Base-by-base conservation (phyloP, 2,797 vertebrate genomes). In the Hyperoplus immaculatus region DNA sequence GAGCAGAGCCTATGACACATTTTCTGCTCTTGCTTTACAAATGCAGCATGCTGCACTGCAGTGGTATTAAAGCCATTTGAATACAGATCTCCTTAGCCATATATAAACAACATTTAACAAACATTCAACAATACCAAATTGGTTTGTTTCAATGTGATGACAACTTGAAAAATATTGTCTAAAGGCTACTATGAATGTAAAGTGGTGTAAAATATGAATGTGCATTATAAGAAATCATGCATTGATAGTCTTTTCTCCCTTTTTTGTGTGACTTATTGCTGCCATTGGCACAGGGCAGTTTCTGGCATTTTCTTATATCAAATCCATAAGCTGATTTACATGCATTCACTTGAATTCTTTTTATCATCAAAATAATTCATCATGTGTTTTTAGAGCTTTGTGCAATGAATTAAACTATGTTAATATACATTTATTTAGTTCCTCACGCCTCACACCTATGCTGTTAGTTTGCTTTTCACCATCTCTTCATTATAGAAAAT, bases 41-140 rank as follows among this genome's bases (percentile, higher is more conserved):
- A 86, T 83, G 85, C 88, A 86, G 85, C 80, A 78, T 69, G 62
- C 59, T 81, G 84, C 87, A 76, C 66, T 82, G 81, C 84, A 83
- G 87, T 84, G 70, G 64, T 87, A 74, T 80, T 51, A 65, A 92
- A 94, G 91, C 92, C 91, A 91, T 94, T 85, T 69, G 41, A 82
- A 80, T 64, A 77, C 72, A 55, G 50, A 75, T 84, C 65, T 91
- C 83, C 21, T 78, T 47, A 91, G 92, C 85, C 91, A 92, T 92
- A 90, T 78, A 18, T 18, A 1, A 66, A 75, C 43, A 51, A 55
- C 84, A 74, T 66, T 51, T 36, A 57, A 81, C 69, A 42, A 69
- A 69, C 51, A 72, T 29, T 60, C 50, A 21, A 64, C 29, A 85
- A 84, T 64, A 79, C 78, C 54, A 69, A 72, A 84, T 74, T 18